Base-by-base conservation (phyloP, 2,888 invertebrate species). In the Rhagonycha fulva region DNA sequence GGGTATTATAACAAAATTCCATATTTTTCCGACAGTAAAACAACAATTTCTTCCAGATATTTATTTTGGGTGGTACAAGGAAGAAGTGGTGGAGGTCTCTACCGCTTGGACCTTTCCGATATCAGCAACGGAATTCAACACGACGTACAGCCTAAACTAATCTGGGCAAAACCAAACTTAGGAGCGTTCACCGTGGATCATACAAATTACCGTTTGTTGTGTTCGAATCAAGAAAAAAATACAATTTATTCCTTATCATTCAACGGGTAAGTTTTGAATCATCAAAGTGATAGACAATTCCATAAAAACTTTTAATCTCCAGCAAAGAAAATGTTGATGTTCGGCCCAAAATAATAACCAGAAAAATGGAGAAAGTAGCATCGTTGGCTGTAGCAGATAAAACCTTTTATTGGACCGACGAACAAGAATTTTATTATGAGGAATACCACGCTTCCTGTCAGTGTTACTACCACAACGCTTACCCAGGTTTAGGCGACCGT, bases 361-460 rank as follows among this genome's bases (percentile, higher is more conserved):
- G 95, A 0, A 92, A 92, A 88, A 94, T 96, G 83, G 89, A 90
- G 74, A 91, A 93, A 71, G 95, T 95, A 0, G 89, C 92, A 9
- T 96, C 96, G 5, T 89, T 96, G 76, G 93, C 94, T 0, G 92
- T 92, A 84, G 93, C 93, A 4, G 93, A 94, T 83, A 94, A 94
- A 9, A 89, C 94, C 11, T 96, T 96, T 85, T 96, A 95, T 85
- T 97, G 96, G 96, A 96, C 95, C 0, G 94, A 95, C 83, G 95
- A 95, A 0, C 90, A 91, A 71, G 92, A 93, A 83, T 92, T 96
- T 79, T 89, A 94, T 67, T 92, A 92, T 12, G 97, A 97, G 86
- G 96, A 95, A 83, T 94, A 94, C 85, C 94, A 93, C 83, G 88
- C 89, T 0, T 90, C 90, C 66, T 91, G 91, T 71, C 90, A 94